phyloP scores from a whole-genome alignment of 2,888 invertebrate genomes.

The Balanococcus diminutus region DNA sequence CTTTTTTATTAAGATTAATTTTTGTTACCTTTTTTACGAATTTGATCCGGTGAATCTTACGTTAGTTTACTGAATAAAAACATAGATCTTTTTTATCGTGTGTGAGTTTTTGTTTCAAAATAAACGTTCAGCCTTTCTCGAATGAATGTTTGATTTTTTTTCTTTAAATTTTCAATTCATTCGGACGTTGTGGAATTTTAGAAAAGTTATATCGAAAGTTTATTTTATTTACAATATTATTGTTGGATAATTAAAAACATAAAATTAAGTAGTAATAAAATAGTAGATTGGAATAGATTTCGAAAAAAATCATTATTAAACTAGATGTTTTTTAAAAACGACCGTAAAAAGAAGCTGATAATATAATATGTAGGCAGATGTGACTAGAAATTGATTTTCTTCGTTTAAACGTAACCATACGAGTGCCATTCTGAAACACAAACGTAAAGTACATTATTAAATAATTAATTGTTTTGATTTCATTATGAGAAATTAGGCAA shows the following conservation, averaged over 20 bases:
- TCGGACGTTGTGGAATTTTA: background rate
- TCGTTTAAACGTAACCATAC: constrained; percentile 21
- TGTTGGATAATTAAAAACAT: background rate
- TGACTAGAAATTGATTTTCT: background rate
- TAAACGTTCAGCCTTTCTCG: background rate
- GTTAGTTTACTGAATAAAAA: background rate
- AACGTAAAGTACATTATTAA: background rate
- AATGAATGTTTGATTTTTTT: background rate
- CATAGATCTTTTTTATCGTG: background rate
- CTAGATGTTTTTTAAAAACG: background rate
- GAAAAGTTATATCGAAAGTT: background rate
- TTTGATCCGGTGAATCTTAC: background rate
- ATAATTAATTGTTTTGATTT: background rate
- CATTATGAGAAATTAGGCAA: too few relatives aligned
- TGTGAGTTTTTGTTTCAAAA: background rate
- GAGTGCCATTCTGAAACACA: constrained; percentile 46
- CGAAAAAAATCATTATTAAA: background rate
- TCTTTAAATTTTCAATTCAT: background rate
- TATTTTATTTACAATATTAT: background rate
- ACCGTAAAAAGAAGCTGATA: background rate
- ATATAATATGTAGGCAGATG: background rate
- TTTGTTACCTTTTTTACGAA: background rate
- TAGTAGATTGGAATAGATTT: background rate
- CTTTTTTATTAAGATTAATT: background rate
- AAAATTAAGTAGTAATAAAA: background rate